phyloP scores from a whole-genome alignment of 2,797 vertebrate species.

The Hemitrygon akajei region DNA sequence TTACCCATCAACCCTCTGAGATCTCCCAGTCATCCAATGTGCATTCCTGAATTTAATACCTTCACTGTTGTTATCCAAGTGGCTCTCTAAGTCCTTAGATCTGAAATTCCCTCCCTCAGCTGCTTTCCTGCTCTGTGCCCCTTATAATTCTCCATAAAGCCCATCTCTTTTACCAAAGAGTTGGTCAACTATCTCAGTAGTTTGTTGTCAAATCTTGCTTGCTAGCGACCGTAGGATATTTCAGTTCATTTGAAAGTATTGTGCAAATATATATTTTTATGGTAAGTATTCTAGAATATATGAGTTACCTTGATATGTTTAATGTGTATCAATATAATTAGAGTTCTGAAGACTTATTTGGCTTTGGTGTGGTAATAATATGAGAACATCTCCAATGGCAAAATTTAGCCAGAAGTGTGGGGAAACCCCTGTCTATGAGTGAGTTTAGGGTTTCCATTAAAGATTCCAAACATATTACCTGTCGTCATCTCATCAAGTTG shows the following conservation, averaged over 20 bases:
- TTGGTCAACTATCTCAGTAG: neutral
- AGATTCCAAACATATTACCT: neutral
- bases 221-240: neutral
- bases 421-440: neutral
- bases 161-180: neutral
- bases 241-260: neutral
- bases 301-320: neutral
- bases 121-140: neutral
- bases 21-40: neutral
- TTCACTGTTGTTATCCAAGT: too few relatives aligned
- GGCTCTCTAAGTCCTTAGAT: neutral
- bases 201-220: too few relatives aligned
- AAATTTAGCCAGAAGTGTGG: neutral
- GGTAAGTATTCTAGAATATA: neutral
- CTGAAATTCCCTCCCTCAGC: neutral
- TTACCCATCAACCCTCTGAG: neutral
- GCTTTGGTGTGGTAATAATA: neutral
- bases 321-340: neutral
- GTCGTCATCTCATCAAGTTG: neutral
- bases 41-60: too few relatives aligned
- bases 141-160: neutral
- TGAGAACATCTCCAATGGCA: neutral
- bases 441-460: neutral
- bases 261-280: too few relatives aligned
- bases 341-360: neutral